phyloP scores from a whole-genome alignment of 2,888 invertebrate genomes.

The Pammene fasciana region DNA sequence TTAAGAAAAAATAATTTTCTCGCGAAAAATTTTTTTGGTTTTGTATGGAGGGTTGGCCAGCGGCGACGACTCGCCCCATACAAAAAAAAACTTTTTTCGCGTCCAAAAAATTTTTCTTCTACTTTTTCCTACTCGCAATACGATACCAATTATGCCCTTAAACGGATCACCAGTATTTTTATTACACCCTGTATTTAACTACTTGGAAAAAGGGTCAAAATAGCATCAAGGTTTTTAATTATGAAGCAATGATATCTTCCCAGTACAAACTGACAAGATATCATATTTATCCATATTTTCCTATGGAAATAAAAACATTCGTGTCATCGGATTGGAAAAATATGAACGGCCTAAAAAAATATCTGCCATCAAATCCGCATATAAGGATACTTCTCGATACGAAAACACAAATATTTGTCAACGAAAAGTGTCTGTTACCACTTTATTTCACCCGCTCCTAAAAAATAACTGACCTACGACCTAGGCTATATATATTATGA shows the following conservation, averaged over 20 bases:
- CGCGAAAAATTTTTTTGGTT: no score
- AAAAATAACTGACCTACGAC: no score
- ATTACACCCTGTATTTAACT: no score
- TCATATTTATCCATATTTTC: constrained; percentile 7
- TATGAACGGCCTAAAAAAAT: constrained; percentile 53
- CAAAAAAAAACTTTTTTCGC: no score
- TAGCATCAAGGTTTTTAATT: not conserved
- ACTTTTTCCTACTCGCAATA: no score
- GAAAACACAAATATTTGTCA: constrained; percentile 62
- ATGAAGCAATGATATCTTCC: not conserved
- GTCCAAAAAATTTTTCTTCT: no score
- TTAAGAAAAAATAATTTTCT: no score
- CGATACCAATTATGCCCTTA: no score
- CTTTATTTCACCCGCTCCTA: not conserved
- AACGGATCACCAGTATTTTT: no score
- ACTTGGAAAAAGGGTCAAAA: not conserved
- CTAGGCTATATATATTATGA: no score
- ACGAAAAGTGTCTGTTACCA: constrained; percentile 35
- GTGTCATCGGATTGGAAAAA: constrained; percentile 46
- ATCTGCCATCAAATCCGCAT: constrained; percentile 48
- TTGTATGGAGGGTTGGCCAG: no score
- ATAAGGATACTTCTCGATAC: constrained; percentile 49
- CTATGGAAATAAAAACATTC: constrained; percentile 41
- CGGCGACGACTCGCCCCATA: no score
- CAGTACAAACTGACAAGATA: not conserved